Percentiles rank a stretch among this genome's conserved stretches.
These are phyloP conservation scores for Pimephales promelas DNA, from an alignment of 2,113 vertebrate species.

Conservation along the genomic window DNA sequence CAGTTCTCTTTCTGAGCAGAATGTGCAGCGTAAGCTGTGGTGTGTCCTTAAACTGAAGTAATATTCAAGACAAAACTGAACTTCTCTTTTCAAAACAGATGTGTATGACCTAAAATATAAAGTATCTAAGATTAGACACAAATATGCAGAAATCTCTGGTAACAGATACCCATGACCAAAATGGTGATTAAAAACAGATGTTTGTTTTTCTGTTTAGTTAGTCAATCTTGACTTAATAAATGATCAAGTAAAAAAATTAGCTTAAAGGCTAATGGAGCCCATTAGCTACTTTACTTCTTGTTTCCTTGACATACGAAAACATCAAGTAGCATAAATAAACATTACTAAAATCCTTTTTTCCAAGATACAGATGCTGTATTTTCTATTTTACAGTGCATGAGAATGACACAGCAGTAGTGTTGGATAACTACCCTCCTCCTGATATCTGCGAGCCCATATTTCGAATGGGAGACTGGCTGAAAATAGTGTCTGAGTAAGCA, in stretches of 20 bases:
- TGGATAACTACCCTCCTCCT: conserved; percentile 82
- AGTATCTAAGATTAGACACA: not conserved
- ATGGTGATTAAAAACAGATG: not conserved
- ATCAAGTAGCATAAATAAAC: not conserved
- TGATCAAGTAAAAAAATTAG: not conserved
- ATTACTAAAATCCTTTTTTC: not conserved
- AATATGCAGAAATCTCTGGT: not conserved
- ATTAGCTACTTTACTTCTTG: not conserved
- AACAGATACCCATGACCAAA: not conserved
- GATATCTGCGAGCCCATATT: conserved; percentile 84
- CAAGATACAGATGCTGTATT: not conserved
- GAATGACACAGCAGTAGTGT: conserved; percentile 77
- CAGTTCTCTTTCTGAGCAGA: not conserved
- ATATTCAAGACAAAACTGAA: not conserved
- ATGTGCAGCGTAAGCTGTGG: not conserved
- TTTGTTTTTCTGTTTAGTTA: not conserved
- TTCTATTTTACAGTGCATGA: conserved; percentile 35
- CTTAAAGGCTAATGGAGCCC: not conserved
- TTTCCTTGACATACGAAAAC: too few relatives aligned
- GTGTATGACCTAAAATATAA: not conserved
- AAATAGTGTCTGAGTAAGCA: conserved; percentile 84
- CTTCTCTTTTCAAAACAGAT: not conserved
- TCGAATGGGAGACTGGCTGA: conserved; percentile 81
- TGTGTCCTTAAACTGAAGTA: not conserved
- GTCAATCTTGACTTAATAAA: not conserved